Evolutionary conservation across 2,888 invertebrate species (phyloP), one percentile per base, ranked within the genome.

Genomic region (Stomorhina lunata): DNA sequence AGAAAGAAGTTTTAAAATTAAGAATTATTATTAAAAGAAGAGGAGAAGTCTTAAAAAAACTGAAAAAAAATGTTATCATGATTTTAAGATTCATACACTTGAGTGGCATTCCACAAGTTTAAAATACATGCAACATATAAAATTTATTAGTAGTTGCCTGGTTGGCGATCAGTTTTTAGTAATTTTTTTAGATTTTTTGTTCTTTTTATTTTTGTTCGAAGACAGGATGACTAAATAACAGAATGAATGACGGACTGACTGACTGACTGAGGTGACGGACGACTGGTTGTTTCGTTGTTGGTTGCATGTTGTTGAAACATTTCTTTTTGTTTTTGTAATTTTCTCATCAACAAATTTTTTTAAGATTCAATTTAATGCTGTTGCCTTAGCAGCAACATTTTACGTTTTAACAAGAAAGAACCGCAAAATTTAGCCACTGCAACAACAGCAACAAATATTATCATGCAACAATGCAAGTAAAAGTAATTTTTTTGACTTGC

Each of bases 401-500:
- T 59, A 17, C 29, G 6, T 75, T 68, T 69, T 45, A 66, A 61
- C 69, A 57, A 82, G 73, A 78, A 82, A 59, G 65, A 82, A 75
- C 81, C 78, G 75, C 81, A 78, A 82, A 45, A 22, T 50, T 48
- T 43, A 27, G 25, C 22, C 17, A 22, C n/a, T 66, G 50, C 61
- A 68, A 55, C 65, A 72, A 20, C 55, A 43, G 34, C 57, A 32
- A 9, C 55, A 63, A 40, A 53, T 69, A 73, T n/a, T n/a, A n/a
- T 57, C 78, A 82, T 79, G 81, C 78, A 78, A n/a, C n/a, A n/a
- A 75, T 78, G 37, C 55, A 78, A 82, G 81, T 78, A 82, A 82
- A 82, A 82, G 81, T 82, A 75, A 69, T 82, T n/a, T n/a, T n/a
- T 82, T 82, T 57, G 79, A 78, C 81, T 82, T 82, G 75, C 69